These are phyloP conservation scores for Drosophila ercepeae DNA, from an alignment of 1,140 invertebrate species.

Conservation along the genomic window DNA sequence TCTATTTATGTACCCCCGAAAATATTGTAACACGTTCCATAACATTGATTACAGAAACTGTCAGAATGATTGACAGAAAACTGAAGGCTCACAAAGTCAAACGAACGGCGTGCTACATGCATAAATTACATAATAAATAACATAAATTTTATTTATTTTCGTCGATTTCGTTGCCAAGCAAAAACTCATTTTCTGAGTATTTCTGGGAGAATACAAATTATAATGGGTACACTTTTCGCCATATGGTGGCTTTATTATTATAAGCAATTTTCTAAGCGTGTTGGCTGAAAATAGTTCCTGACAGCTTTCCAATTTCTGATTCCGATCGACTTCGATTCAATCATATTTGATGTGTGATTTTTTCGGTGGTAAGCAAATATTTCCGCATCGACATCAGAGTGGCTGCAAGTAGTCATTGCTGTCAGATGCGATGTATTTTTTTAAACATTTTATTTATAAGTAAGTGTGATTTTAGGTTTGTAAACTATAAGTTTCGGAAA, in stretches of 20 bases:
- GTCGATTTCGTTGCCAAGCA: constrained; percentile 71
- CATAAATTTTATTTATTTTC: constrained; percentile 60
- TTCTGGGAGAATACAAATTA: constrained; percentile 21
- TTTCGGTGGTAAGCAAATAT: background rate
- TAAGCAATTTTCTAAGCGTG: background rate
- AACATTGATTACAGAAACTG: constrained; percentile 67
- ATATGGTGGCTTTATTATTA: background rate
- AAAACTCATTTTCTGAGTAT: background rate
- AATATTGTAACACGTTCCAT: constrained; percentile 1
- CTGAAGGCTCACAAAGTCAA: constrained; percentile 25
- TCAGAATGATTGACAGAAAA: constrained; percentile 65
- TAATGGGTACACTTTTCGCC: constrained; percentile 3
- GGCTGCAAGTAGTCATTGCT: no score
- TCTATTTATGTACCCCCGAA: constrained; percentile 12
- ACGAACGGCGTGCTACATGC: constrained; percentile 44
- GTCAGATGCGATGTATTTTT: no score
- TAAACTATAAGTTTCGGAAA: no score
- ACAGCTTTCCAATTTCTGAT: background rate
- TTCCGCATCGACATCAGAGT: no score
- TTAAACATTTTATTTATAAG: no score
- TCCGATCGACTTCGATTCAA: background rate
- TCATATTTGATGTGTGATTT: background rate
- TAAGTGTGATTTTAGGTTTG: no score
- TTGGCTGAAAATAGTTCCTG: background rate
- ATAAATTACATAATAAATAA: constrained; percentile 79